phyloP scores from a whole-genome alignment of 1,140 invertebrate genomes.

The Pemphigus obesinymphae region DNA sequence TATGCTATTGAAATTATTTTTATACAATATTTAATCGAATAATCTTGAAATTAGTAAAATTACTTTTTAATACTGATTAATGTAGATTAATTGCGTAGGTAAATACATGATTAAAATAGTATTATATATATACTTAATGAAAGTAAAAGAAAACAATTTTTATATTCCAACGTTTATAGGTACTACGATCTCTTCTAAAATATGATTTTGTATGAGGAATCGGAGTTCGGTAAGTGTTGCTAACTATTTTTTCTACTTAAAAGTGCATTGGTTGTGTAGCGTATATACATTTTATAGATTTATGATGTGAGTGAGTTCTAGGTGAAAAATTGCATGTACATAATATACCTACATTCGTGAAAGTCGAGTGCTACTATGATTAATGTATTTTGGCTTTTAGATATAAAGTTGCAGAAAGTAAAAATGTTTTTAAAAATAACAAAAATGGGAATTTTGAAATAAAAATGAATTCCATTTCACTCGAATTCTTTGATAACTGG shows the following conservation, averaged over 20 bases:
- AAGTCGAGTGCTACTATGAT: constrained; percentile 7
- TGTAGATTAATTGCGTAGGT: too few species aligned
- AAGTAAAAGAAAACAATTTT: too few species aligned
- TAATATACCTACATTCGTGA: background rate
- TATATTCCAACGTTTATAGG: background rate
- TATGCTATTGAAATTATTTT: too few species aligned
- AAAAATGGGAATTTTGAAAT: background rate
- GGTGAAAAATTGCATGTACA: background rate
- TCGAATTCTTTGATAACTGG: too few species aligned
- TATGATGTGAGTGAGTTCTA: background rate
- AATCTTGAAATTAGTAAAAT: too few species aligned
- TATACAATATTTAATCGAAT: too few species aligned
- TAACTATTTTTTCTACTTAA: background rate
- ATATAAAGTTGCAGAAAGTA: background rate
- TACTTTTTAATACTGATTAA: too few species aligned
- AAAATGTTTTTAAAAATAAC: background rate
- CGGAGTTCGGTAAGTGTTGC: background rate
- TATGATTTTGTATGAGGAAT: background rate
- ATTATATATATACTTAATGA: too few species aligned
- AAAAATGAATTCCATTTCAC: background rate
- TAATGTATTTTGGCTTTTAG: background rate
- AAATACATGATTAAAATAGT: too few species aligned
- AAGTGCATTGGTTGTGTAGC: background rate
- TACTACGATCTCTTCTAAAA: background rate
- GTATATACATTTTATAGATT: constrained; percentile 11